Conservation (phyloP, 2,797 vertebrate species). For the Mus minutoides region DNA sequence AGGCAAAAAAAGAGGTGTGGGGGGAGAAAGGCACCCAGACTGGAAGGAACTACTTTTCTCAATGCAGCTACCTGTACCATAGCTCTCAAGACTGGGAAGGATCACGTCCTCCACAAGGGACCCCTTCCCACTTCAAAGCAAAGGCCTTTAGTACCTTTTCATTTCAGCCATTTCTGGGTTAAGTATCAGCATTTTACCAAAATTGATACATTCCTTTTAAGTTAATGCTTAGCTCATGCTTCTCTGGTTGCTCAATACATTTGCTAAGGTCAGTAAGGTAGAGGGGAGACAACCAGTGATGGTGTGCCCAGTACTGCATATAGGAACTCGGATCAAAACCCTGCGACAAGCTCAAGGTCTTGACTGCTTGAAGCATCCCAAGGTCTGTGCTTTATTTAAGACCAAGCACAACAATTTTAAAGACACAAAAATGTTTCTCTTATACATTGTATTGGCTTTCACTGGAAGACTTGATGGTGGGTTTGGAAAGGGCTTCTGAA, state of each 20-base stretch:
- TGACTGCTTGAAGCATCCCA: background rate
- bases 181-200: conserved; percentile 67
- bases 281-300: conserved; percentile 27
- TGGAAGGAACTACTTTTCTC: background rate
- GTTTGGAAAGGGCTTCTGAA: background rate
- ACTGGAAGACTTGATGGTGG: background rate
- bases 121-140: conserved; percentile 49
- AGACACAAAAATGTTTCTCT: background rate
- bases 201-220: conserved; percentile 69
- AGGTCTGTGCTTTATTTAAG: background rate
- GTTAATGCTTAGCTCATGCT: conserved; percentile 20
- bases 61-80: background rate
- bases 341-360: background rate
- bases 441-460: conserved; percentile 19
- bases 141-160: conserved; percentile 56
- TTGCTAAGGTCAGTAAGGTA: conserved; percentile 71
- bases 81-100: background rate
- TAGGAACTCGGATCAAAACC: background rate
- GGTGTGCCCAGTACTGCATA: background rate
- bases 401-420: conserved; percentile 3
- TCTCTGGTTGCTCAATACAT: conserved; percentile 52
- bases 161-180: conserved; percentile 22
- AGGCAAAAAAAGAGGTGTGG: background rate
- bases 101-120: conserved; percentile 13
- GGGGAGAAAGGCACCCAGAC: background rate